These are phyloP conservation scores for Nicator chloris DNA, from an alignment of 2,113 vertebrate species.

Conservation along the genomic window DNA sequence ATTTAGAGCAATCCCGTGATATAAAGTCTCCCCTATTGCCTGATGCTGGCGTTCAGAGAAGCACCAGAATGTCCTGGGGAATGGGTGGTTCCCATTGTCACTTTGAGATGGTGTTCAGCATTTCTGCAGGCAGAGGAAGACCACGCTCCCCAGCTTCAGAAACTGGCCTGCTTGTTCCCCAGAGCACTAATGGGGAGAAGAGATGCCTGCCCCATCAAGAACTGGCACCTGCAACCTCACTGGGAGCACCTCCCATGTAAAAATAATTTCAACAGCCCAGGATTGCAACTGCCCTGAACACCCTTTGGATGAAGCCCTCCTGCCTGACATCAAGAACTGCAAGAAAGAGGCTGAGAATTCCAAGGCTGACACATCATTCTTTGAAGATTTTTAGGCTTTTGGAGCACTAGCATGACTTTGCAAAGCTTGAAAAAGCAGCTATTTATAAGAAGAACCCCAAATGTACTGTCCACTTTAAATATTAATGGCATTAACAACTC, in stretches of 20 bases:
- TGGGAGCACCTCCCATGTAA: rapidly evolving
- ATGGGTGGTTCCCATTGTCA: background rate
- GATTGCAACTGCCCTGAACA: background rate
- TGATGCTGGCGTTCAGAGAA: background rate
- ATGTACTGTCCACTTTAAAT: background rate
- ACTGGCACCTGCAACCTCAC: background rate
- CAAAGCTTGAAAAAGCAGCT: background rate
- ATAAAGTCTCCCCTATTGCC: background rate
- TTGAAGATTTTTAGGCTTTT: background rate
- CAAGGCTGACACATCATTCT: background rate
- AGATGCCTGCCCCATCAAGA: background rate
- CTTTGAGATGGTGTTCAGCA: background rate
- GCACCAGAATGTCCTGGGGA: background rate
- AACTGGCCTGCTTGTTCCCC: background rate
- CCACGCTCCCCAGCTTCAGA: background rate
- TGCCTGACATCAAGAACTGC: background rate
- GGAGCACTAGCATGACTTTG: background rate
- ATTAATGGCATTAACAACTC: background rate
- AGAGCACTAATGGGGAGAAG: background rate
- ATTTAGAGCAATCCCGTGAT: background rate
- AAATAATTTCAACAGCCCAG: background rate
- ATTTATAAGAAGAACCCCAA: conserved; percentile 8
- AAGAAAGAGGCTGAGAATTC: background rate
- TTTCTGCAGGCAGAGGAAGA: background rate
- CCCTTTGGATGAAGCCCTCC: background rate